These are phyloP conservation scores for Drosophila pandora DNA, from an alignment of 1,140 invertebrate species.

Conservation along the genomic window DNA sequence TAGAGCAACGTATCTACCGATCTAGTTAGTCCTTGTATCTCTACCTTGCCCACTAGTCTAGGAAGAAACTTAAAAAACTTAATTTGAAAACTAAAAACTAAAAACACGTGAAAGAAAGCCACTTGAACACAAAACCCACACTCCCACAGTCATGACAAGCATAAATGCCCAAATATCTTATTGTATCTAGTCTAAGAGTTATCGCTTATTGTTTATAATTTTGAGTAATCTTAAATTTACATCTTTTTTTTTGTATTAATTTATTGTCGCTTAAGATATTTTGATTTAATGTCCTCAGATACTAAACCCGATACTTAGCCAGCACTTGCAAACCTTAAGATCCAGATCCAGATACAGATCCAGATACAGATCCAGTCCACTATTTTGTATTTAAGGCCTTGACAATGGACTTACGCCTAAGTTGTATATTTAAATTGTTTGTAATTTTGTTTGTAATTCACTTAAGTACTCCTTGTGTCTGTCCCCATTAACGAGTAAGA, in stretches of 20 bases:
- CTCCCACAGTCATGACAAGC: slow-evolving; percentile 20
- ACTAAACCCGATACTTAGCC: slow-evolving; percentile 33
- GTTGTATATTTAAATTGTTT: slow-evolving; percentile 19
- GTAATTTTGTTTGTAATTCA: slow-evolving; percentile 27
- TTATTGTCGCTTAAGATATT: slow-evolving; percentile 32
- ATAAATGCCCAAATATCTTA: slow-evolving; percentile 15
- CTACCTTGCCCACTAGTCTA: slow-evolving; percentile 41
- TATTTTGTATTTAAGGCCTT: slow-evolving; percentile 35
- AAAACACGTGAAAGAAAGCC: slow-evolving; percentile 5
- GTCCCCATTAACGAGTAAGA: slow-evolving; percentile 14
- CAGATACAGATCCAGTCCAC: slow-evolving; percentile 7
- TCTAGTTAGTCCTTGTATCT: slow-evolving; percentile 43
- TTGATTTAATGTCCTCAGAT: slow-evolving; percentile 9
- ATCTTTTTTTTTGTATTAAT: slow-evolving; percentile 22
- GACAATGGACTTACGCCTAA: slow-evolving; percentile 35
- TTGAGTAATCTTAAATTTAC: slow-evolving; percentile 1
- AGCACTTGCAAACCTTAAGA: slow-evolving; percentile 2
- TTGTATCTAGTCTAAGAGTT: slow-evolving; percentile 37
- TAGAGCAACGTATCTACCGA: slow-evolving; percentile 36
- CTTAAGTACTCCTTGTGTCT: slow-evolving; percentile 11
- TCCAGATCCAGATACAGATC: too few species aligned
- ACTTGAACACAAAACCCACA: slow-evolving; percentile 23
- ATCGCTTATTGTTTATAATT: slow-evolving; percentile 29
- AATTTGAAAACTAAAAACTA: slow-evolving; percentile 6
- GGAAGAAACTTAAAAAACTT: slow-evolving; percentile 1